Evolutionary conservation across 2,888 invertebrate genomes (phyloP), one percentile per base, ranked within the genome.

Genomic region (Leucophenga maculata): DNA sequence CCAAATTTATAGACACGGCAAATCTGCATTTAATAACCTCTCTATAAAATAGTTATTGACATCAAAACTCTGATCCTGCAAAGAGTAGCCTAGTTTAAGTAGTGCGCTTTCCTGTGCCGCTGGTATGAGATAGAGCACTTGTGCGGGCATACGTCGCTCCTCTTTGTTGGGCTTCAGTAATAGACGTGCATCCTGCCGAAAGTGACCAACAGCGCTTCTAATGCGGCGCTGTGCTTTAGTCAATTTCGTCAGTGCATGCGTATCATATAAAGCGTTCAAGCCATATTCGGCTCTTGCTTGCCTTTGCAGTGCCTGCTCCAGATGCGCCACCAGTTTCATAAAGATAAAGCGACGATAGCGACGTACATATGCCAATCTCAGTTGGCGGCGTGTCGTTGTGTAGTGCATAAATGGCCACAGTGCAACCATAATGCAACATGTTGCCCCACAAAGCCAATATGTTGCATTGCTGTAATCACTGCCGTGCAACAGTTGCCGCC

Each of bases 291-390:
- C 20, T 20, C 20, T 20, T 18, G 6, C 55, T 11, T 22, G 14
- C 20, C 18, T 55, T 22, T 70, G 52, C 18, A 80, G 48, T 0
- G 78, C 77, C 13, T 39, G 69, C 64, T 79, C 80, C n/a, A 79
- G 62, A 6, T 78, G 71, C 48, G 74, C 74, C 16, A 79, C 79
- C 62, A 80, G 31, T 3, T 77, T 78, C 78, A 80, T 74, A 3
- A 80, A 22, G 6, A 79, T 73, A 62, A 77, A 80, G 0, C 79
- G 67, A 13, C 79, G 73, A 67, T 76, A 78, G 72, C 48, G 18
- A 71, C 48, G 22, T 73, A 20, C 16, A 13, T 14, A 11, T 26
- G 4, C 11, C 39, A 39, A 39, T 39, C 39, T 39, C 39, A 39
- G 8, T 3, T 39, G 39, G 8, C 39, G 39, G 3, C 39, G 4